Evolutionary conservation across 2,113 vertebrate genomes (phyloP).

Genomic region (Mixornis gularis): DNA sequence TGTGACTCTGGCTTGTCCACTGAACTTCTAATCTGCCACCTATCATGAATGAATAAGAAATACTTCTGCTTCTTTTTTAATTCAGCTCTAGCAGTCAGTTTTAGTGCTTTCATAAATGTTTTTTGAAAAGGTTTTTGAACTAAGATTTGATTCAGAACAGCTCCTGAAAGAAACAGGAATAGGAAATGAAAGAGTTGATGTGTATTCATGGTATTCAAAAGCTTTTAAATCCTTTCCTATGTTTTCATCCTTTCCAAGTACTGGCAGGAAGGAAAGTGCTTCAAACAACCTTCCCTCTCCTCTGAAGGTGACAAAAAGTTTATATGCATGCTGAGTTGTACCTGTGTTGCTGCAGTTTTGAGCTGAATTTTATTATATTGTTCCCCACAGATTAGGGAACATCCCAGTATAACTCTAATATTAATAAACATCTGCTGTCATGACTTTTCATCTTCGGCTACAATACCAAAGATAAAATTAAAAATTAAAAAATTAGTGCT

Average conservation of each 20-base stretch:
- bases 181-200: not conserved
- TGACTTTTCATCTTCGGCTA: not conserved
- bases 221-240: not conserved
- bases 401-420: not conserved
- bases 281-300: not conserved
- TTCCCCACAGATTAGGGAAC: not conserved
- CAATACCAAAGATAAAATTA: not conserved
- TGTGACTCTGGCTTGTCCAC: not conserved
- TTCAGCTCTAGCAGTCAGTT: not conserved
- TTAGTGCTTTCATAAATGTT: not conserved
- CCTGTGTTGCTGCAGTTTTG: not conserved
- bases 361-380: not conserved
- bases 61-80: not conserved
- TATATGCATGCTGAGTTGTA: not conserved
- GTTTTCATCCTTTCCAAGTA: not conserved
- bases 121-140: not conserved
- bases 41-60: not conserved
- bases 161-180: not conserved
- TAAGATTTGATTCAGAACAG: not conserved
- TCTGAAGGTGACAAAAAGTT: not conserved
- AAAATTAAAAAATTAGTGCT: not conserved
- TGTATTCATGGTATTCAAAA: not conserved
- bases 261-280: not conserved
- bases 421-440: not conserved
- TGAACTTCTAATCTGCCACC: not conserved